Base-by-base conservation (phyloP, 2,888 invertebrate species). In the Acanthosoma haemorrhoidale region DNA sequence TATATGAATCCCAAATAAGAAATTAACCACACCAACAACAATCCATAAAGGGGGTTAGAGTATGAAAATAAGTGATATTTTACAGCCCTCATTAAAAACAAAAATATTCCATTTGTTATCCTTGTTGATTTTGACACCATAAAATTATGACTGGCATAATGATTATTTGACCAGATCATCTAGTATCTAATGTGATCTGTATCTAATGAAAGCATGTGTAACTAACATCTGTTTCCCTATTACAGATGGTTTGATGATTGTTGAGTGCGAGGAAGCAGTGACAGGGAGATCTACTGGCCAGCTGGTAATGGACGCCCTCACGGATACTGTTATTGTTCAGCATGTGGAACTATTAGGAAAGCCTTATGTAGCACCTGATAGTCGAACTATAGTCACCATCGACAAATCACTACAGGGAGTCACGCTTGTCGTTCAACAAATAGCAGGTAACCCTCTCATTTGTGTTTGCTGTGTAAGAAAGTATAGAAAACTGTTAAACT, bases 321-420 rank as follows among this genome's bases (percentile, higher is more conserved):
- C 89, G 1, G 89, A 90, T 78, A 85, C 87, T 1, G 86, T 89
- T 21, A 80, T 88, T 16, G 84, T 84, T 29, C 84, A 85, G 72
- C 87, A 86, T 76, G 82, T 86, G 1, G 83, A 83, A 60, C 82
- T 89, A 61, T 82, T 85, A 72, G 90, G 90, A 1, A 81, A 81
- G 66, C 88, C 89, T 1, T 84, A 84, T 76, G 84, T 89, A 43
- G 87, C 89, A 5, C 89, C 89, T 0, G 88, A 90, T 79, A 88
- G 88, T 29, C 81, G 88, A 71, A 84, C 87, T 76, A 81, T 89
- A 64, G 87, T 88, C 67, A 88, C 88, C 6, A 82, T 90, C 39
- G 87, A 87, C 76, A 82, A 85, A 73, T 82, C 82, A 32, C 80
- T 81, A 36, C 84, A 86, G 59, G 84, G 85, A 11, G 86, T 86